Evolutionary conservation across 2,888 invertebrate species (phyloP), one percentile per base, ranked within the genome.

Genomic region (Ochropleura plecta): DNA sequence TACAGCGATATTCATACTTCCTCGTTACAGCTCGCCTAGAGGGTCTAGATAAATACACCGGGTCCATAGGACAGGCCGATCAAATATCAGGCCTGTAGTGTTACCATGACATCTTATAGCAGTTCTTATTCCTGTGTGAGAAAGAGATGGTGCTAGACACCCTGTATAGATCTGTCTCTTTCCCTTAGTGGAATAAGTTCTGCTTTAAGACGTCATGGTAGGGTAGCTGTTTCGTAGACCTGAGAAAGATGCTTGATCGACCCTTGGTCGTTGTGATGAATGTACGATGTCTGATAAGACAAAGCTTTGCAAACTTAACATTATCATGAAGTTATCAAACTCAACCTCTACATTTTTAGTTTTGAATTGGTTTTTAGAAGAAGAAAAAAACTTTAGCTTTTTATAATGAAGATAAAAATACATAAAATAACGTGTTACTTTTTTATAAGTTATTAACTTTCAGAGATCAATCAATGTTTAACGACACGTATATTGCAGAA

Each of bases 41-140:
- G 82, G 77, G 65, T 75, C 44, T 14, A 65, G 81, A 81, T 81
- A 84, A 75, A 71, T 84, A 81, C 48, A 65, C 70, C 65, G 66
- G 63, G 59, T 51, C 67, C 40, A 74, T 59, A 65, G 30, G 40
- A 83, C 55, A 68, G 67, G 51, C 30, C 70, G 81, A 84, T 81
- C 81, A 75, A 81, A 81, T 81, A 81, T 81, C 84, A 53, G 64
- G 46, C 70, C 49, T 60, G 30, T 30, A 3, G 30, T 1, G 30
- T 30, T 30, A 30, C 30, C 30, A 30, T 30, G 30, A 30, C 30
- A 30, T 30, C 1, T 30, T 30, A 30, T 30, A 3, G 30, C 30
- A 30, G 30, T 30, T 30, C 30, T 30, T 30, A 30, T 30, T 30
- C 30, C 30, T 30, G 30, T 30, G 30, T 30, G 30, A 30, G 3